These are phyloP conservation scores for Drosophila kambysellisi DNA, from an alignment of 2,888 invertebrate genomes.

Conservation along the genomic window DNA sequence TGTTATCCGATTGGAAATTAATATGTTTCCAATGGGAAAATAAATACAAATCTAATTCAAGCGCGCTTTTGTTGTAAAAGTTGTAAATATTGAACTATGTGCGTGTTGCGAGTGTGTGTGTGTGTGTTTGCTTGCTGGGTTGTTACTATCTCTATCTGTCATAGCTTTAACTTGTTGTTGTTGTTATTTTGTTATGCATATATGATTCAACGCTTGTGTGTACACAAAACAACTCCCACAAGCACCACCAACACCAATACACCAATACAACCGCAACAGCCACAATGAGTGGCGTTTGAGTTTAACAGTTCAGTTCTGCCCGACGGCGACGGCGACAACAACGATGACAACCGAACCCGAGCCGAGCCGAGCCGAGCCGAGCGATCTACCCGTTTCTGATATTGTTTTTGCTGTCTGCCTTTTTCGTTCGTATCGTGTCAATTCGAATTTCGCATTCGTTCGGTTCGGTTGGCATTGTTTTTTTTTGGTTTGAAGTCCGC, in stretches of 20 bases:
- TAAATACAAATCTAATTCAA: slow-evolving; percentile 35
- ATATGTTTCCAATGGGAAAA: slow-evolving; percentile 9
- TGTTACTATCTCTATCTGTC: slow-evolving; percentile 73
- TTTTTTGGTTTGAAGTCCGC: slow-evolving; percentile 6
- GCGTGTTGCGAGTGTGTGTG: slow-evolving; percentile 17
- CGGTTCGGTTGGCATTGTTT: slow-evolving; percentile 38
- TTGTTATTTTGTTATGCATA: slow-evolving; percentile 29
- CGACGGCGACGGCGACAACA: slow-evolving; percentile 3
- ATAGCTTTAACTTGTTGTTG: slow-evolving; percentile 26
- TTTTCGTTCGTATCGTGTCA: slow-evolving; percentile 23
- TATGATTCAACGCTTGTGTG: slow-evolving; percentile 63
- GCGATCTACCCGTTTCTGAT: slow-evolving; percentile 24
- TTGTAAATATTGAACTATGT: slow-evolving; percentile 46
- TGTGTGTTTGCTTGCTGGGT: slow-evolving; percentile 55
- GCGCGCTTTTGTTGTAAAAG: slow-evolving; percentile 52
- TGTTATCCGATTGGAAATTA: neutral
- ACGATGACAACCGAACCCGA: slow-evolving; percentile 1
- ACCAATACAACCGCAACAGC: neutral
- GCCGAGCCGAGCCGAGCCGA: neutral
- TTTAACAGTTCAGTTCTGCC: slow-evolving; percentile 16
- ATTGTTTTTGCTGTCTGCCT: slow-evolving; percentile 5
- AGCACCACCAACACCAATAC: slow-evolving; percentile 35
- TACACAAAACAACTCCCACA: slow-evolving; percentile 74
- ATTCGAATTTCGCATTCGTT: slow-evolving; percentile 55
- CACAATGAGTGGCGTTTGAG: slow-evolving; percentile 28